A percentile compares a stretch with the other conserved stretches of the same genome.
phyloP scores from a whole-genome alignment of 2,113 vertebrate genomes.

The Ammodytes marinus region DNA sequence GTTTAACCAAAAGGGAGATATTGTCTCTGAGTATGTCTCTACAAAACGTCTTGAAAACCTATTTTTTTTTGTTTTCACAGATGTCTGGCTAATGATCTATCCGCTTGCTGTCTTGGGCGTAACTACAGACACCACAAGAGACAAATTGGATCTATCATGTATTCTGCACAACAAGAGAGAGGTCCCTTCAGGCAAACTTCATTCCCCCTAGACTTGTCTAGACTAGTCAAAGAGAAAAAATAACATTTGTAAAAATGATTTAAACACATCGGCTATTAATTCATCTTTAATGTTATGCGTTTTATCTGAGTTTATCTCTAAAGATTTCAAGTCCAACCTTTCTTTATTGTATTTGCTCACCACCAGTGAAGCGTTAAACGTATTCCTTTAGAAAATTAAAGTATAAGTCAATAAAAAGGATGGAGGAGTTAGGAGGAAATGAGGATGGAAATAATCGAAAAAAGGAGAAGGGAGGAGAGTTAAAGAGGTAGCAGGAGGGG shows the following conservation, averaged over 20 bases:
- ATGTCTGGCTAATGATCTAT: conserved; percentile 7
- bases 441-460: not conserved
- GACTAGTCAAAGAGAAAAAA: not conserved
- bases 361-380: not conserved
- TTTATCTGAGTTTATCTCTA: not conserved
- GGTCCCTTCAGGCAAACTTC: not conserved
- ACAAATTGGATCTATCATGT: conserved; percentile 16
- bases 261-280: not conserved
- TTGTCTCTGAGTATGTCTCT: not conserved
- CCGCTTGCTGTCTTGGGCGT: not conserved
- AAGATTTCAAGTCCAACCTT: not conserved
- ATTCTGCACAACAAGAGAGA: not conserved
- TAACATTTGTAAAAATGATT: not conserved
- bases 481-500: not conserved
- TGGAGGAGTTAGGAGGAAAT: not conserved
- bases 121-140: conserved; percentile 18
- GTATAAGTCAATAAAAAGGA: not conserved
- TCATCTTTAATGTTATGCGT: not conserved
- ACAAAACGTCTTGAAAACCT: not conserved
- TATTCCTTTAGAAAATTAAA: not conserved
- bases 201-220: not conserved
- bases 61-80: not conserved
- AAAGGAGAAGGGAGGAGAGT: not conserved
- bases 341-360: not conserved
- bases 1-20: not conserved